Percentiles rank a stretch among this genome's conserved stretches.
Evolutionary conservation across 2,888 invertebrate species (phyloP).

Genomic region (Noctuana brunneofusca): DNA sequence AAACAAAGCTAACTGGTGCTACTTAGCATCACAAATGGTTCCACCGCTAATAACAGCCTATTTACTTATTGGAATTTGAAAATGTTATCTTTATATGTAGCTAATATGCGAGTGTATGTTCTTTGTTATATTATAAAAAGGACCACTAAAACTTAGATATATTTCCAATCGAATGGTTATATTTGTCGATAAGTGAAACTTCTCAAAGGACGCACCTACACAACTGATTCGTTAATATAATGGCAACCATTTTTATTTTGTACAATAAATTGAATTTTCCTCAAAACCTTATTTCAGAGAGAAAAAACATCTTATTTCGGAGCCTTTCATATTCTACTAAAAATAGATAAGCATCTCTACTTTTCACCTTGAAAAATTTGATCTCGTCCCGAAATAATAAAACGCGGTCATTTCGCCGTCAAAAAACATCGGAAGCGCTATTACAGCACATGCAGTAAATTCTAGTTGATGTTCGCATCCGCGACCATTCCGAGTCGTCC

Average conservation of each 20-base stretch:
- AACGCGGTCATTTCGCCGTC: slow-evolving; percentile 8
- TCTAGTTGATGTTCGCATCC: slow-evolving; percentile 15
- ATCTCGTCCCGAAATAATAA: slow-evolving; percentile 13
- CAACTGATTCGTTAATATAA: no score
- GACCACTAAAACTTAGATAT: no score
- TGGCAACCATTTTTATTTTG: no score
- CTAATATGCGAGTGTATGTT: no score
- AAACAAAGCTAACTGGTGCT: slow-evolving; percentile 6
- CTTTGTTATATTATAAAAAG: no score
- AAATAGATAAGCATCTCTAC: background rate
- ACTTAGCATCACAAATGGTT: slow-evolving; percentile 20
- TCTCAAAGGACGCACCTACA: no score
- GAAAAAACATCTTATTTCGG: no score
- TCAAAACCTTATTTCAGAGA: no score
- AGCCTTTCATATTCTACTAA: background rate
- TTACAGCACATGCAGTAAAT: slow-evolving; percentile 25
- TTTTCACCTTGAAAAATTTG: slow-evolving; percentile 12
- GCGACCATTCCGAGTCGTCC: slow-evolving; percentile 33
- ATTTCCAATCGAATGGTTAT: no score
- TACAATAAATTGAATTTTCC: no score
- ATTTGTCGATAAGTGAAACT: no score
- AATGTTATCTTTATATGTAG: background rate
- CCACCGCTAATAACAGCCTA: background rate
- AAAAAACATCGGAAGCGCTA: slow-evolving; percentile 12
- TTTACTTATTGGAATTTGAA: background rate